A percentile compares a stretch with the other conserved stretches of the same genome.
These are phyloP conservation scores for Nothoprocta pentlandii DNA, from an alignment of 2,113 vertebrate genomes.

Conservation along the genomic window DNA sequence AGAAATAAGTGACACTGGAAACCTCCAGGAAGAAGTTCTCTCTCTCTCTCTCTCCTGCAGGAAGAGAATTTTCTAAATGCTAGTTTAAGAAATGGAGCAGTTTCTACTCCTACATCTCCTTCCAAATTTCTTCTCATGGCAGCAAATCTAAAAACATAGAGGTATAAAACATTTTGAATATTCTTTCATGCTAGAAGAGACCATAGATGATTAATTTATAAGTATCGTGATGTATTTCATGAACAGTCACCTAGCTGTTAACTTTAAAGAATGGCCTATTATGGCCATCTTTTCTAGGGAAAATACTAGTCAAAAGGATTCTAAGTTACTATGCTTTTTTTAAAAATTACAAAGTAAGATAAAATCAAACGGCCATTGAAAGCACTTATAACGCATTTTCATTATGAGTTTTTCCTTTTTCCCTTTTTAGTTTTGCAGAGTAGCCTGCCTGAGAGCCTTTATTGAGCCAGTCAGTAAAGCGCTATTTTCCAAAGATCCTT, in stretches of 20 bases:
- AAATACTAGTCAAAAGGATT: not conserved
- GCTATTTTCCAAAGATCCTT: conserved; percentile 64
- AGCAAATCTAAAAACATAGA: not conserved
- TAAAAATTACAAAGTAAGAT: not conserved
- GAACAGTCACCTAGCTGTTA: not conserved
- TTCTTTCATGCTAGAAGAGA: not conserved
- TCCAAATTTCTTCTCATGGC: not conserved
- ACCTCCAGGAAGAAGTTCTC: not conserved
- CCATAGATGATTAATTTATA: not conserved
- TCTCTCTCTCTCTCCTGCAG: not conserved
- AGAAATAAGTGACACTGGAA: conserved; percentile 43
- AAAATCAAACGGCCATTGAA: not conserved
- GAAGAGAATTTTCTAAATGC: conserved; percentile 12
- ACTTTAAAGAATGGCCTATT: not conserved
- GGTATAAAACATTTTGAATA: not conserved
- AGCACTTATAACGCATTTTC: not conserved
- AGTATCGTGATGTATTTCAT: not conserved
- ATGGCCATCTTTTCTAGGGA: not conserved
- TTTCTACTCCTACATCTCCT: not conserved
- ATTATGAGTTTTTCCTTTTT: not conserved
- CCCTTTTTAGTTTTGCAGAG: conserved; percentile 27
- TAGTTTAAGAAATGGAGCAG: not conserved
- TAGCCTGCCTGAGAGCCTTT: conserved; percentile 43
- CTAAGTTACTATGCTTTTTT: not conserved
- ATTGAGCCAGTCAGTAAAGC: conserved; percentile 42